Evolutionary conservation across 2,888 invertebrate genomes (phyloP).

Genomic region (Agrochola litura): DNA sequence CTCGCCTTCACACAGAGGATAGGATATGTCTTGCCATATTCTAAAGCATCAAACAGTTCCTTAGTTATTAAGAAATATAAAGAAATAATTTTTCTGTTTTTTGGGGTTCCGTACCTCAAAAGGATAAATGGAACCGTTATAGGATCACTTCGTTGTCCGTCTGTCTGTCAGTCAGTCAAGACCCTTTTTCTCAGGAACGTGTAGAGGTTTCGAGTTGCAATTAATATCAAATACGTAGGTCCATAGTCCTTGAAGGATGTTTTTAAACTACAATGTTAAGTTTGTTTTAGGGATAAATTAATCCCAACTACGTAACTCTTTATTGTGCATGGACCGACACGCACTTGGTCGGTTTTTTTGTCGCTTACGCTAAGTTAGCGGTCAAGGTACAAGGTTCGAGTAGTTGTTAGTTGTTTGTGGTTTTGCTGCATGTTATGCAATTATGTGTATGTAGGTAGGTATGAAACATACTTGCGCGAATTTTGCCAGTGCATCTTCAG

Average conservation of each 20-base stretch:
- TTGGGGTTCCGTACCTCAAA: not conserved
- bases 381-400: slow-evolving; percentile 25
- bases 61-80: not conserved
- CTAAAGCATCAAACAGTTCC: not conserved
- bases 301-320: too few relatives aligned
- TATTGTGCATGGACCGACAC: too few relatives aligned
- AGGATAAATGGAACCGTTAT: too few relatives aligned
- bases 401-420: slow-evolving; percentile 9
- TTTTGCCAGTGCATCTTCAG: slow-evolving; percentile 3
- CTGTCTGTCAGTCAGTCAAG: too few relatives aligned
- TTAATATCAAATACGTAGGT: too few relatives aligned
- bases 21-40: not conserved
- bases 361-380: not conserved
- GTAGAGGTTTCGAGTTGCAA: too few relatives aligned
- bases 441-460: not conserved
- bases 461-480: not conserved
- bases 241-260: too few relatives aligned
- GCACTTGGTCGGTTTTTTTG: not conserved
- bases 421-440: slow-evolving; percentile 7
- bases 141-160: too few relatives aligned
- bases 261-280: too few relatives aligned
- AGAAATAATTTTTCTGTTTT: not conserved
- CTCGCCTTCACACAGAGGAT: not conserved
- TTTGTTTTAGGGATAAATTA: too few relatives aligned
- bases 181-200: too few relatives aligned